Conservation (phyloP, 2,113 vertebrate species). For the Vimba vimba region DNA sequence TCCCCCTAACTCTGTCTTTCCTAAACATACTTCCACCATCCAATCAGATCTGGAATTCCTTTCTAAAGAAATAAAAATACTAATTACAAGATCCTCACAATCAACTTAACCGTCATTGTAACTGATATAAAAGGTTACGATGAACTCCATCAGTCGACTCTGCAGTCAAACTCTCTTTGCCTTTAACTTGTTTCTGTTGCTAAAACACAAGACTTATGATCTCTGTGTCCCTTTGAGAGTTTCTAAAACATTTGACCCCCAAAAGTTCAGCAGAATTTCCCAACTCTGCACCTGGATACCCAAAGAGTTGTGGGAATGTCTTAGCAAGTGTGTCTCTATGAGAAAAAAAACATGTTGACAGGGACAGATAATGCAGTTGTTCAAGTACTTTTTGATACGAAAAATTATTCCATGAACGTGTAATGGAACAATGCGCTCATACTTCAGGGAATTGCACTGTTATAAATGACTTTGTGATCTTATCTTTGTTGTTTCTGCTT, state of each 20-base stretch:
- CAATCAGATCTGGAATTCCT: background rate
- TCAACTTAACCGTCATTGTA: background rate
- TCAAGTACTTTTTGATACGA: background rate
- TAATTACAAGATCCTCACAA: background rate
- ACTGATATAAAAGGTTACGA: background rate
- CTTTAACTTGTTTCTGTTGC: background rate
- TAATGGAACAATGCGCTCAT: background rate
- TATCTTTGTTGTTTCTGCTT: background rate
- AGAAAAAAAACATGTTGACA: background rate
- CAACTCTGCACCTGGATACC: constrained; percentile 15
- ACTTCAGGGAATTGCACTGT: background rate
- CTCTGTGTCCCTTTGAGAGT: constrained; percentile 10
- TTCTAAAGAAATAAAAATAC: background rate
- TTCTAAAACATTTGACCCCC: background rate
- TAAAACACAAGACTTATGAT: constrained; percentile 16
- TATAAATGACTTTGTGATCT: background rate
- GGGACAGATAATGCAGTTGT: constrained; percentile 5
- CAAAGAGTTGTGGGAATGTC: constrained; percentile 14
- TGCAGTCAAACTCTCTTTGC: background rate
- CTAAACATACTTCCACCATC: background rate
- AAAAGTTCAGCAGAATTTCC: background rate
- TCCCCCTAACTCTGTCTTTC: background rate
- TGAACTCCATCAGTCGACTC: background rate
- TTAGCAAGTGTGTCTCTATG: background rate
- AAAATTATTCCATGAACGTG: background rate